Conservation (phyloP, 1,140 invertebrate genomes). For the Brachystomella parvula region DNA sequence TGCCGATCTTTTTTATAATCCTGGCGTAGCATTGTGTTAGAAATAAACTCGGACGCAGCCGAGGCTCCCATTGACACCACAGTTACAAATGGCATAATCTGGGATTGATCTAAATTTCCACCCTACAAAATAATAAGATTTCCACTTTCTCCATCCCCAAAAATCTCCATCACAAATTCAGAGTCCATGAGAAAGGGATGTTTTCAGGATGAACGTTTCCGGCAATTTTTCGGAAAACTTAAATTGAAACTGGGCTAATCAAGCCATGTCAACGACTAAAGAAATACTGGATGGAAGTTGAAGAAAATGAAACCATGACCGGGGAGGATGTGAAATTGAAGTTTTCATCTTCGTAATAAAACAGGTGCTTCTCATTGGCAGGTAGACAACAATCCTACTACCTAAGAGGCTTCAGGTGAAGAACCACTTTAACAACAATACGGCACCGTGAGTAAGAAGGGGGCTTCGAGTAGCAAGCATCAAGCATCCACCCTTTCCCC, state of each 20-base stretch:
- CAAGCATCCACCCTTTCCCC: neutral
- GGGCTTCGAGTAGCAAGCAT: neutral
- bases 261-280: neutral
- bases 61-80: conserved; percentile 35
- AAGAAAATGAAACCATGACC: conserved; percentile 33
- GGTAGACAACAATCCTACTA: neutral
- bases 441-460: neutral
- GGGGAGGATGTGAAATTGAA: conserved; percentile 29
- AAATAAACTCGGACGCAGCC: conserved; percentile 31
- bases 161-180: neutral
- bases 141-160: neutral
- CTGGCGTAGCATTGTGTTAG: conserved; percentile 16
- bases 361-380: too few species aligned
- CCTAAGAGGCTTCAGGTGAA: neutral
- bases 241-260: neutral
- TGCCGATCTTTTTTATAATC: conserved; percentile 4
- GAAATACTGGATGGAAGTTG: conserved; percentile 23
- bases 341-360: too few species aligned
- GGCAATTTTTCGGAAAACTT: neutral
- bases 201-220: neutral
- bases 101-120: neutral
- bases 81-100: conserved; percentile 34
- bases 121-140: neutral
- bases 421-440: neutral
- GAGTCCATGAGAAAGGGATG: neutral